phyloP scores from a whole-genome alignment of 2,888 invertebrate species.

The Zaprionus bogoriensis region DNA sequence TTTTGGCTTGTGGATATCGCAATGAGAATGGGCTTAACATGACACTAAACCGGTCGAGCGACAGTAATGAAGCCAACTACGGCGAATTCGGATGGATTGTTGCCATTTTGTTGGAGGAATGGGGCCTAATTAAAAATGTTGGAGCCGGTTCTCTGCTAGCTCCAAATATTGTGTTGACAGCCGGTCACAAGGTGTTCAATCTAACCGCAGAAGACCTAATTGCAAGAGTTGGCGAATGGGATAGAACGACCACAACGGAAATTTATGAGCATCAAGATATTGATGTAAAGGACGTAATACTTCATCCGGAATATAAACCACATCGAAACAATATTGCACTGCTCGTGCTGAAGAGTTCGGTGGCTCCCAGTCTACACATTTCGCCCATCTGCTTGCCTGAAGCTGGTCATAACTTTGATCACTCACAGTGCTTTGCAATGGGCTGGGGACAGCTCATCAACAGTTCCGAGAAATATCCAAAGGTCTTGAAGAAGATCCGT shows the following conservation, averaged over 20 bases:
- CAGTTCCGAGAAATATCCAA: conserved; percentile 83
- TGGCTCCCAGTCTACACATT: conserved; percentile 15
- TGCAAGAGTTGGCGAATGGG: conserved; percentile 33
- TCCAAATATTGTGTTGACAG: conserved; percentile 25
- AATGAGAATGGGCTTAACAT: conserved; percentile 12
- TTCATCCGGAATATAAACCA: background rate
- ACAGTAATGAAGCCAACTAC: conserved; percentile 4
- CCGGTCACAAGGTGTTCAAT: conserved; percentile 19
- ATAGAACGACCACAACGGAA: background rate
- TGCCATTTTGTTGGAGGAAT: background rate
- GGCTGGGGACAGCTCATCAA: conserved; percentile 77
- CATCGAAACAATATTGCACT: conserved; percentile 19
- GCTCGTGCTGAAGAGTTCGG: background rate
- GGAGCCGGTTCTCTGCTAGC: conserved; percentile 31
- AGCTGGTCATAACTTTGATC: background rate
- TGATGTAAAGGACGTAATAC: background rate
- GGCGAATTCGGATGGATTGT: conserved; percentile 38
- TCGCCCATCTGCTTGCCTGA: conserved; percentile 39
- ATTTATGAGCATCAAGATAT: conserved; percentile 10
- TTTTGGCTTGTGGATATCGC: conserved; percentile 11
- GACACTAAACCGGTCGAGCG: background rate
- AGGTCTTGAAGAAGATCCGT: conserved; percentile 87
- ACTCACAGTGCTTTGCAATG: conserved; percentile 63
- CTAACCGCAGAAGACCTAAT: background rate
- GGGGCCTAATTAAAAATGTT: background rate